These are phyloP conservation scores for Protobothrops flavoviridis DNA, from an alignment of 2,113 vertebrate genomes.

Conservation along the genomic window DNA sequence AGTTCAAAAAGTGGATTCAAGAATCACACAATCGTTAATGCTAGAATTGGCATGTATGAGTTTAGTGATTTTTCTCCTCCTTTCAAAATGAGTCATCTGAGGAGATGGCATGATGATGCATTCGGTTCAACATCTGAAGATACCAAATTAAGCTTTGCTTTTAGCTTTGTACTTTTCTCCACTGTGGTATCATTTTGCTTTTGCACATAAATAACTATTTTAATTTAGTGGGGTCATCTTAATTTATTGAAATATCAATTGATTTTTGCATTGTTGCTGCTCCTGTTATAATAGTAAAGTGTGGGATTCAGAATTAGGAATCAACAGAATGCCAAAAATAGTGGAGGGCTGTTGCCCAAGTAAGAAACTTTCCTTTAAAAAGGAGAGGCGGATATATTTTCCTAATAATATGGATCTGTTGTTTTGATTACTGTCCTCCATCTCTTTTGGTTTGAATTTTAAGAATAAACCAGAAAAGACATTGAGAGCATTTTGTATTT, in stretches of 20 bases:
- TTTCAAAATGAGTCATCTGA: not conserved
- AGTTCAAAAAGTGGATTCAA: not conserved
- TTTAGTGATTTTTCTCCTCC: not conserved
- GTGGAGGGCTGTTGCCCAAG: not conserved
- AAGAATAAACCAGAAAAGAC: not conserved
- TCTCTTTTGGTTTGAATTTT: not conserved
- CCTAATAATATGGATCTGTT: not conserved
- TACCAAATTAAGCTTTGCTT: not conserved
- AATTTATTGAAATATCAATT: not conserved
- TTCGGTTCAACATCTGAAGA: not conserved
- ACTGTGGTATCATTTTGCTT: not conserved
- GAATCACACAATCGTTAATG: not conserved
- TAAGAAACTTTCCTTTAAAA: not conserved
- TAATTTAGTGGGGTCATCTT: not conserved
- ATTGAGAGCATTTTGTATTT: not conserved
- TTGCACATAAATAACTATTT: not conserved
- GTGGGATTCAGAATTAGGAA: not conserved
- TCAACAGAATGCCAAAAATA: not conserved
- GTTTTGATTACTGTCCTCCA: not conserved
- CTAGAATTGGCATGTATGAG: not conserved
- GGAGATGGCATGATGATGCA: not conserved
- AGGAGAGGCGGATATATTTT: not conserved
- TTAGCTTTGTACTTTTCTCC: not conserved
- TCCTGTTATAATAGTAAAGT: not conserved
- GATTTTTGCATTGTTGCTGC: not conserved